phyloP scores from a whole-genome alignment of 2,797 vertebrate genomes.

The Sebastes miniatus region DNA sequence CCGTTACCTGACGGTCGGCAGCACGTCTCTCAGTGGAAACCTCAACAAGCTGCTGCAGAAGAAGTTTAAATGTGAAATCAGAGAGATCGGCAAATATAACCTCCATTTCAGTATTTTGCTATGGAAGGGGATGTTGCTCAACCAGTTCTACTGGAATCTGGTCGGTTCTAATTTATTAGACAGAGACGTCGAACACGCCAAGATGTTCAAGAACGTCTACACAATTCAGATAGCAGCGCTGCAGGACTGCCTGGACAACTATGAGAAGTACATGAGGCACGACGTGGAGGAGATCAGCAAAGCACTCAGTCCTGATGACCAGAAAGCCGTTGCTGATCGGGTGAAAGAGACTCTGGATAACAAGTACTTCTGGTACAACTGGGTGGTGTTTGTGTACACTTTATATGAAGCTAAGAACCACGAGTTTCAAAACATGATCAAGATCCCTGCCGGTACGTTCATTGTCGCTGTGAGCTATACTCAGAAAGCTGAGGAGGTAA shows the following conservation, averaged over 20 bases:
- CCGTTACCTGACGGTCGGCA: conserved; percentile 5
- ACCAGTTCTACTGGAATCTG: conserved; percentile 14
- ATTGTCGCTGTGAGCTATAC: neutral
- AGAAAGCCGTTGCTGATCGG: neutral
- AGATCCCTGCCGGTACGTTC: fast-evolving
- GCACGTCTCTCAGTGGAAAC: conserved; percentile 11
- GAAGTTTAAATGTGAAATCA: conserved; percentile 15
- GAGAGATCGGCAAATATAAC: neutral
- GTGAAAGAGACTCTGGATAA: neutral
- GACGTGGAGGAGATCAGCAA: neutral
- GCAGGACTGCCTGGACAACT: neutral
- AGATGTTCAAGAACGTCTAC: neutral
- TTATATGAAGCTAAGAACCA: fast-evolving
- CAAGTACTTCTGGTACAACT: conserved; percentile 24
- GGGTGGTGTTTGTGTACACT: conserved; percentile 4
- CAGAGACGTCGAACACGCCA: neutral
- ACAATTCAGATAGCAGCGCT: neutral
- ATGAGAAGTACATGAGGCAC: neutral
- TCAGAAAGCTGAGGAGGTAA: neutral
- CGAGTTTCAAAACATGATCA: neutral
- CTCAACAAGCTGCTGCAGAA: neutral
- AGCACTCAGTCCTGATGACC: neutral
- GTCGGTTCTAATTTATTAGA: neutral
- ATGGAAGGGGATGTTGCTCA: neutral
- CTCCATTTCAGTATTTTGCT: neutral